These are phyloP conservation scores for Drosophila hamatofila DNA, from an alignment of 2,888 invertebrate species.

Conservation along the genomic window DNA sequence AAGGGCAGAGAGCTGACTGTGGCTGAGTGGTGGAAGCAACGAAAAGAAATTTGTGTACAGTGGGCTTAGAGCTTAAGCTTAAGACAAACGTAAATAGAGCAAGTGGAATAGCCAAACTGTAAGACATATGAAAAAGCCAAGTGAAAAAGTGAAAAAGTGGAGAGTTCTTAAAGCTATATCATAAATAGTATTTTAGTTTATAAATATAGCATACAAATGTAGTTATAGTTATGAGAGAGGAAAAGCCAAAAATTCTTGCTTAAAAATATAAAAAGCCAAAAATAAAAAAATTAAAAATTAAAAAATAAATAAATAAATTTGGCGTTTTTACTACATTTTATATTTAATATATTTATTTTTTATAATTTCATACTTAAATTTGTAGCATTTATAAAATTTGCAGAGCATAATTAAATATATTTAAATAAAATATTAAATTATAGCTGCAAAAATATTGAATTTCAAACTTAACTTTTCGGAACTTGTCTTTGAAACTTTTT, in stretches of 20 bases:
- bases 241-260: not conserved
- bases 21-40: not conserved
- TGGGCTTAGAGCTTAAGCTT: not conserved
- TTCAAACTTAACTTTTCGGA: too few species aligned
- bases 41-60: slow-evolving; percentile 17
- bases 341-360: too few species aligned
- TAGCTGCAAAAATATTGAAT: too few species aligned
- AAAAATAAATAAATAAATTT: too few species aligned
- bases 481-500: too few species aligned
- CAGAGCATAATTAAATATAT: too few species aligned
- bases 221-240: not conserved
- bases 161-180: not conserved
- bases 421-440: too few species aligned
- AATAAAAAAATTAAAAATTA: too few species aligned
- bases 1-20: not conserved
- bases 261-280: too few species aligned
- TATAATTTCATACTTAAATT: too few species aligned
- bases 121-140: not conserved
- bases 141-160: not conserved
- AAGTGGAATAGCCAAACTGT: not conserved
- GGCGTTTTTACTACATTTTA: too few species aligned
- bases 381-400: too few species aligned
- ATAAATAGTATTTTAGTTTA: not conserved
- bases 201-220: not conserved
- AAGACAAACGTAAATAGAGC: not conserved